These are phyloP conservation scores for Ptychodera flava DNA, from an alignment of 35 echinoderm and acorn worm species.

Conservation along the genomic window DNA sequence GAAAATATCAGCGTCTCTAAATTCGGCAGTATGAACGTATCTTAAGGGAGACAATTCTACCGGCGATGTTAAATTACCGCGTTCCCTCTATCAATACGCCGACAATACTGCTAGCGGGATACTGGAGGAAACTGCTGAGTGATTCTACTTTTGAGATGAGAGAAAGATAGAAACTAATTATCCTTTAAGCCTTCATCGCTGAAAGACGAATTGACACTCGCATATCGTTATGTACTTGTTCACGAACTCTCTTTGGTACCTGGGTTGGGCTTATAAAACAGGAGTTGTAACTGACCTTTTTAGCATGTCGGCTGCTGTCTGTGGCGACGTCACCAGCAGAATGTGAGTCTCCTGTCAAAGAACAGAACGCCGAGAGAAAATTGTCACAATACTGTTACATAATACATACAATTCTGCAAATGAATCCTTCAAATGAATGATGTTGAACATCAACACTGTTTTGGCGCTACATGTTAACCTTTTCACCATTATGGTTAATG, in stretches of 20 bases:
- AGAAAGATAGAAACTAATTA: background rate
- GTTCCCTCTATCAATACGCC: background rate
- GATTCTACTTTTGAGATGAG: background rate
- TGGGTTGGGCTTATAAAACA: too few species aligned
- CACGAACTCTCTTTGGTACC: too few species aligned
- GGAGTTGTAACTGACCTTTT: slow-evolving; percentile 63
- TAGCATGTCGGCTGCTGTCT: slow-evolving; percentile 63
- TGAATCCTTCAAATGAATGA: background rate
- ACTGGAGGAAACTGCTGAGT: background rate
- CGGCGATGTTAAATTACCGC: background rate
- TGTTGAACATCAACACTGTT: background rate
- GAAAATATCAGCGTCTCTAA: background rate
- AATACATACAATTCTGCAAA: too few species aligned
- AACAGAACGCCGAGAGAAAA: background rate
- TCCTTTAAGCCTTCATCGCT: background rate
- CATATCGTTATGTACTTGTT: too few species aligned
- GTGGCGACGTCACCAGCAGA: slow-evolving; percentile 84
- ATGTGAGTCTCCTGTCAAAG: slow-evolving; percentile 36
- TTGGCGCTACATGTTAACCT: background rate
- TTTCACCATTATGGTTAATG: background rate
- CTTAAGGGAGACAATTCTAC: too few species aligned
- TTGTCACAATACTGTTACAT: too few species aligned
- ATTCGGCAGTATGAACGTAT: too few species aligned
- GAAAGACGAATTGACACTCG: too few species aligned
- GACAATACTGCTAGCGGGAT: background rate